Evolutionary conservation across 2,113 vertebrate genomes (phyloP), one percentile per base, ranked within the genome.

Genomic region (Hiodon tergisus): DNA sequence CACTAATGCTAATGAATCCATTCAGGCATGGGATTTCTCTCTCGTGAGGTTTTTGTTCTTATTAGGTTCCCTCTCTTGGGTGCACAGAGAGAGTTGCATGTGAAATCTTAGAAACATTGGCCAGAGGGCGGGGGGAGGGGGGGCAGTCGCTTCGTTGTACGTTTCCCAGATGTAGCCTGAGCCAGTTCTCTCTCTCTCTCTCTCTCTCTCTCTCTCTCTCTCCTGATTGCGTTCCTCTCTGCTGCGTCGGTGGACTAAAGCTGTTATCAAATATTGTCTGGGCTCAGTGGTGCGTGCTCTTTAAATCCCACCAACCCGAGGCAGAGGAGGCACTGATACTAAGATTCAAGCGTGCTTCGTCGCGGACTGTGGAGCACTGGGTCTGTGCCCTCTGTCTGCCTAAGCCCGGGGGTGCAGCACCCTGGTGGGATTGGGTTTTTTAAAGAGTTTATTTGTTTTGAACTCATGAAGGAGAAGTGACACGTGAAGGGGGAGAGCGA

Each of bases 181-280:
- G 8, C 11, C 8, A n/a, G 54, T 47, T 60, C 54, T 17, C 16
- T 70, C 57, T 55, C 17, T 17, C 8, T 54, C 6, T 17, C 2
- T 9, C 6, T 17, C 2, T 9, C 48, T 70, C 57, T 55, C 17
- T 17, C 8, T 54, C 6, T 17, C 2, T 9, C 6, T 17, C 2
- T 9, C 48, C 31, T 52, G 17, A 46, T 70, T 17, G 52, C 11
- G 57, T 13, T 60, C 70, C 47, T 74, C 11, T 71, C 71, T 70
- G 76, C 77, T 77, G 61, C 11, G 69, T 52, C 11, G 8, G 74
- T 47, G 72, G 68, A 81, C 76, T 78, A 81, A 81, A 77, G 79
- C 72, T 71, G 71, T 81, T 81, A 77, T 83, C 61, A 77, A 68
- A 77, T 79, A 79, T 83, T 77, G 82, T 78, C 73, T 60, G 66